These are phyloP conservation scores for Patiria pectinifera DNA, from an alignment of 53 echinoderm and acorn worm genomes.

Conservation along the genomic window DNA sequence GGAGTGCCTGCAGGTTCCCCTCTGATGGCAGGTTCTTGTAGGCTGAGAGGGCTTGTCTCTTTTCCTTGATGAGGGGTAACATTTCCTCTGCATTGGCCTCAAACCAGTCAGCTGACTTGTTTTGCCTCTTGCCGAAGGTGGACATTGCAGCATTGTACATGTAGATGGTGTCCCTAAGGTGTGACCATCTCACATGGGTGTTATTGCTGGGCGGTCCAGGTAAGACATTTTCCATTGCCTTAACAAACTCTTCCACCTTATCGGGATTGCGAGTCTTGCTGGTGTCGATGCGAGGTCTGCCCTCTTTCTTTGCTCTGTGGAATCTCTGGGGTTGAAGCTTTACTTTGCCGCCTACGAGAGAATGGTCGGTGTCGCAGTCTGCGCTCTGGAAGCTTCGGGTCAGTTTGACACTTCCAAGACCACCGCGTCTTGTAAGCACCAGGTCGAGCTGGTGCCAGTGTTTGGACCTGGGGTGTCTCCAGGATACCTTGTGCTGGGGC, in stretches of 20 bases:
- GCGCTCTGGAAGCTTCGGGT: not conserved
- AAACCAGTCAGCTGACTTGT: not conserved
- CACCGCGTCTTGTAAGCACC: conserved; percentile 29
- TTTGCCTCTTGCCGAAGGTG: too few species aligned
- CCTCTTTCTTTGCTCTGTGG: conserved; percentile 32
- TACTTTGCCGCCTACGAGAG: conserved; percentile 41
- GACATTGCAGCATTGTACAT: too few species aligned
- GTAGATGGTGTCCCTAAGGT: too few species aligned
- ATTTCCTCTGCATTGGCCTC: not conserved
- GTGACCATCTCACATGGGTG: too few species aligned
- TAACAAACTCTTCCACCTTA: not conserved
- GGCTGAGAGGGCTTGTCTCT: not conserved
- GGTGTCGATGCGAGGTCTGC: too few species aligned
- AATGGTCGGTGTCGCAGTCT: conserved; percentile 67
- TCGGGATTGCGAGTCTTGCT: not conserved
- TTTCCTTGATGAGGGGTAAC: not conserved
- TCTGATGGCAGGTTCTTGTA: too few species aligned
- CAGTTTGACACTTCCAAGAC: not conserved
- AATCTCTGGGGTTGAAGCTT: conserved; percentile 28
- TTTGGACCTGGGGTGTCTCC: conserved; percentile 63
- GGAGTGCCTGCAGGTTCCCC: not conserved
- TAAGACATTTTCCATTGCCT: too few species aligned
- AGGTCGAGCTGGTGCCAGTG: conserved; percentile 59
- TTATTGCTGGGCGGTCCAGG: too few species aligned
- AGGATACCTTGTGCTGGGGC: not conserved